Conservation (phyloP, 35 echinoderm and acorn worm species). For the Ophioderma brevispina region DNA sequence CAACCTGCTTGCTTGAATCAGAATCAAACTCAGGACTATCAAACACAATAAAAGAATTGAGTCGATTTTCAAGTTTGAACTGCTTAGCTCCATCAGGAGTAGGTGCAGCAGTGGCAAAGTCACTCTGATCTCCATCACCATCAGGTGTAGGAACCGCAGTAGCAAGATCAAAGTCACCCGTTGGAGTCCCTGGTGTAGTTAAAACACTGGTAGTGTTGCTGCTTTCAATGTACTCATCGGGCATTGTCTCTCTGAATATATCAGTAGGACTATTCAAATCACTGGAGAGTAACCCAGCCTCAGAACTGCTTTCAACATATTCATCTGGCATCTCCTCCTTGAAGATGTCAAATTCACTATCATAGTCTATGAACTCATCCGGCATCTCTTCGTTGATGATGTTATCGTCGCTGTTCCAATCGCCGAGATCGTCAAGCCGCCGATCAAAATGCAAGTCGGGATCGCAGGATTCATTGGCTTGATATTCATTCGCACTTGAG, state of each 20-base stretch:
- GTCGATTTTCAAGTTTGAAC: constrained; percentile 58
- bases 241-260: constrained; percentile 23
- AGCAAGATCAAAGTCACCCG: neutral
- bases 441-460: constrained; percentile 71
- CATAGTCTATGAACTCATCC: constrained; percentile 86
- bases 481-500: neutral
- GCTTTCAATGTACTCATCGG: constrained; percentile 17
- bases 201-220: neutral
- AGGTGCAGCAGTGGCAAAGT: neutral
- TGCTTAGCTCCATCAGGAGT: constrained; percentile 21
- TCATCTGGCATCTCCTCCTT: constrained; percentile 79
- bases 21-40: constrained; percentile 31
- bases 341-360: constrained; percentile 87
- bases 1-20: neutral
- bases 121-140: neutral
- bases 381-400: constrained; percentile 92
- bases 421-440: constrained; percentile 70
- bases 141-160: neutral
- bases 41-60: constrained; percentile 69
- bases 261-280: neutral
- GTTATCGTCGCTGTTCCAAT: constrained; percentile 89
- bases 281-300: constrained; percentile 8
- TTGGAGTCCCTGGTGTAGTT: constrained; percentile 17
- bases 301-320: constrained; percentile 66
- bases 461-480: constrained; percentile 12